A percentile compares a stretch with the other conserved stretches of the same genome.
phyloP scores from a whole-genome alignment of 2,113 vertebrate species.

The Condylura cristata region DNA sequence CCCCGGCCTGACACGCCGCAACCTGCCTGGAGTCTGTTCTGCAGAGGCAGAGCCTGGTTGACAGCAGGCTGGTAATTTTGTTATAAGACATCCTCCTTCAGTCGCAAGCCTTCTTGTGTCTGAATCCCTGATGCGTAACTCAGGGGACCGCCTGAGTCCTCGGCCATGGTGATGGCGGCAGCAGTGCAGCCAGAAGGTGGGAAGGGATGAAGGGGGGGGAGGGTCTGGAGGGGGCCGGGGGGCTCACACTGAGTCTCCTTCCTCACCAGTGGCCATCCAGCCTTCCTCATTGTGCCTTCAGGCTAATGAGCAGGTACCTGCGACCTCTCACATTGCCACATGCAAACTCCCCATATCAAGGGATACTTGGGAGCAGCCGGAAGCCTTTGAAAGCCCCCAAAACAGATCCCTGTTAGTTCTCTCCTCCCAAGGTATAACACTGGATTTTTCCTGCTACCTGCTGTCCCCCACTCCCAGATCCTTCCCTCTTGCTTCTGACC shows the following conservation, averaged over 20 bases:
- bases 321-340: neutral
- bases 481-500: neutral
- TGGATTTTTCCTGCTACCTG: neutral
- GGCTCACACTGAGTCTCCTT: neutral
- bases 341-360: neutral
- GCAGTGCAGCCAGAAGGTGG: neutral
- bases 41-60: neutral
- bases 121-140: rapidly evolving
- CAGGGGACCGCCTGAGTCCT: rapidly evolving
- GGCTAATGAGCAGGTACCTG: neutral
- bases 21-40: slow-evolving; percentile 37
- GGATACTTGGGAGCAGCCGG: neutral
- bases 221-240: no score
- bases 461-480: neutral
- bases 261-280: neutral
- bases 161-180: rapidly evolving
- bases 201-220: neutral
- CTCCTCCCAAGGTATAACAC: neutral
- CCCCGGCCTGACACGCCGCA: neutral
- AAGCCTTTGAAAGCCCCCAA: neutral
- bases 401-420: neutral
- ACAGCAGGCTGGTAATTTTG: slow-evolving; percentile 33
- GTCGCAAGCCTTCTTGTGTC: neutral
- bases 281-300: neutral
- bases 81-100: neutral